These are phyloP conservation scores for Drosophila suboccidentalis DNA, from an alignment of 2,888 invertebrate genomes.

Conservation along the genomic window DNA sequence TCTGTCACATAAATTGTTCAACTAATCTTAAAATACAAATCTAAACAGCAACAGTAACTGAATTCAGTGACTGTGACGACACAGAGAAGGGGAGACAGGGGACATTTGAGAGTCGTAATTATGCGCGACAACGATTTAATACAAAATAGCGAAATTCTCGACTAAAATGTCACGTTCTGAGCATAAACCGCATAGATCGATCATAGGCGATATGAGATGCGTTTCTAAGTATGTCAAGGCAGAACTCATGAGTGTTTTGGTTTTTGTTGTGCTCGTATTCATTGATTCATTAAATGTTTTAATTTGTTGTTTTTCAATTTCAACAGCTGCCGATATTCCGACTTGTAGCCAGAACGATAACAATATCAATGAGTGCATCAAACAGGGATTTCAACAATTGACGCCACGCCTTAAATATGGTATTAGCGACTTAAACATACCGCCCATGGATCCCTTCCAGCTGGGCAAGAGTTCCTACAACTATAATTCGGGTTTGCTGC, in stretches of 20 bases:
- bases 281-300: conserved; percentile 13
- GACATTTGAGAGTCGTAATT: conserved; percentile 19
- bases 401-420: conserved; percentile 84
- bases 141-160: conserved; percentile 40
- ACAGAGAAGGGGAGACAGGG: background rate
- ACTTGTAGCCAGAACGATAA: conserved; percentile 87
- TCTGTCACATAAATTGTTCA: conserved; percentile 43
- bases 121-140: conserved; percentile 45
- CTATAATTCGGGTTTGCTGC: conserved; percentile 79
- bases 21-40: conserved; percentile 35
- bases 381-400: conserved; percentile 87
- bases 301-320: conserved; percentile 5
- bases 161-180: conserved; percentile 71
- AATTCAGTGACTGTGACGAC: conserved; percentile 46
- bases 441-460: conserved; percentile 83
- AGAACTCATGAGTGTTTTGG: conserved; percentile 11
- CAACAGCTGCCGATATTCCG: conserved; percentile 85
- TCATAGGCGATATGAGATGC: conserved; percentile 48
- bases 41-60: conserved; percentile 42
- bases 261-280: background rate
- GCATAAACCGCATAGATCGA: conserved; percentile 55
- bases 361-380: conserved; percentile 88
- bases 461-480: conserved; percentile 79
- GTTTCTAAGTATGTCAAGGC: conserved; percentile 64
- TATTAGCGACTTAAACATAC: conserved; percentile 82